These are phyloP conservation scores for Conus betulinus DNA, from an alignment of 1,140 invertebrate genomes.

Conservation along the genomic window DNA sequence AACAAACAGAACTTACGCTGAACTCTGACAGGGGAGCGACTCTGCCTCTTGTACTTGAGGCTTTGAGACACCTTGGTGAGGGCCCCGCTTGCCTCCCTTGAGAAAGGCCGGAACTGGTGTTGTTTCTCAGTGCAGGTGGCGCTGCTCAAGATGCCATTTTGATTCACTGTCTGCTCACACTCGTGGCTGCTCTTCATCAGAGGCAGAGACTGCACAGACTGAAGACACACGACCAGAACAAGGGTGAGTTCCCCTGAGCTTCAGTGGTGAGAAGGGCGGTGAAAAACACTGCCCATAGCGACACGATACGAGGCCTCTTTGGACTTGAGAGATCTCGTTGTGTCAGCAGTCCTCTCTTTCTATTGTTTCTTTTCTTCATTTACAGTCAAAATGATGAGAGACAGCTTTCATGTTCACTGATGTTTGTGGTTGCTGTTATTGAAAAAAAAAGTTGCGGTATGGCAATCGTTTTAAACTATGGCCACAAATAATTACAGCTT, in stretches of 20 bases:
- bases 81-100: slow-evolving; percentile 84
- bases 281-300: too few species aligned
- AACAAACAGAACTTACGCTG: not conserved
- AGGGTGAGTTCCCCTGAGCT: not conserved
- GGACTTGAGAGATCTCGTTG: too few species aligned
- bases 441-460: too few species aligned
- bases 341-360: too few species aligned
- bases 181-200: slow-evolving; percentile 85
- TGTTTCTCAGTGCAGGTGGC: slow-evolving; percentile 85
- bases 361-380: too few species aligned
- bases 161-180: slow-evolving; percentile 88
- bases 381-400: too few species aligned
- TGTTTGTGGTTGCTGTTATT: too few species aligned
- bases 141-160: slow-evolving; percentile 83
- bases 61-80: slow-evolving; percentile 81
- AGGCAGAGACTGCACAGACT: slow-evolving; percentile 86
- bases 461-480: too few species aligned
- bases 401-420: too few species aligned
- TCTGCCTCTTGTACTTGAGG: slow-evolving; percentile 69
- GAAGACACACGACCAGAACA: not conserved
- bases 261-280: too few species aligned
- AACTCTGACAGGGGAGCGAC: not conserved
- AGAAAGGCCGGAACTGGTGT: slow-evolving; percentile 89
- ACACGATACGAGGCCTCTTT: too few species aligned
- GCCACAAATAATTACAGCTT: too few species aligned